phyloP scores from a whole-genome alignment of 2,797 vertebrate genomes.

The Hybognathus amarus region DNA sequence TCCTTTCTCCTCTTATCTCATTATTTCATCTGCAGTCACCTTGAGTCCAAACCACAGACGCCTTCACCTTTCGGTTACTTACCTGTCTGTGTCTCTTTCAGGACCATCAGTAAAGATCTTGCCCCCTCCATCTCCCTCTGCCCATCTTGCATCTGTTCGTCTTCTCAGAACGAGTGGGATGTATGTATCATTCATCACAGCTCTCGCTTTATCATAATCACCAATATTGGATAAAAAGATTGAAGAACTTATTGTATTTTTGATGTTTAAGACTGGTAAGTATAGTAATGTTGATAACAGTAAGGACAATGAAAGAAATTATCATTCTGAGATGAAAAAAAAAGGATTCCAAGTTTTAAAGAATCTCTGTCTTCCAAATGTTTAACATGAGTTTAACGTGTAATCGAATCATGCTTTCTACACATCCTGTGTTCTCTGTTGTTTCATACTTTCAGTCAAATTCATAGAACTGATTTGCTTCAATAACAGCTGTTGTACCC shows the following conservation, averaged over 20 bases:
- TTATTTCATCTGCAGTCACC: not conserved
- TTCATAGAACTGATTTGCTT: not conserved
- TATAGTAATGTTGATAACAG: slow-evolving; percentile 70
- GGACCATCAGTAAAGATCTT: not conserved
- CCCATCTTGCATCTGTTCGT: slow-evolving; percentile 17
- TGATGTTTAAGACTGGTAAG: slow-evolving; percentile 56
- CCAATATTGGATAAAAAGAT: slow-evolving; percentile 3
- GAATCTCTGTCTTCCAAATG: slow-evolving; percentile 87
- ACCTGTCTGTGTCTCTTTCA: slow-evolving; percentile 30
- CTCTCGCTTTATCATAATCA: slow-evolving; percentile 5
- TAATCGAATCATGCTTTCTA: slow-evolving; percentile 77
- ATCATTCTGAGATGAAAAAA: slow-evolving; percentile 73
- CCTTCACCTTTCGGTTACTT: not conserved
- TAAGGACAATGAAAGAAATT: slow-evolving; percentile 82
- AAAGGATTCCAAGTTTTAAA: slow-evolving; percentile 79
- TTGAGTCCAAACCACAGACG: not conserved
- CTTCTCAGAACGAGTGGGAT: slow-evolving; percentile 5
- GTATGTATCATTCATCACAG: slow-evolving; percentile 12
- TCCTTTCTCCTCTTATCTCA: slow-evolving; percentile 4
- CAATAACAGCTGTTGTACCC: not conserved
- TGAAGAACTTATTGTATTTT: slow-evolving; percentile 40
- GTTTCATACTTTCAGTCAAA: slow-evolving; percentile 49
- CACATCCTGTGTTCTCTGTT: slow-evolving; percentile 67
- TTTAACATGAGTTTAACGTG: slow-evolving; percentile 77
- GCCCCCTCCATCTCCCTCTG: not conserved